Evolutionary conservation across 64 coral and sea anemone species (phyloP).

Genomic region (Dendronephthya gigantea): DNA sequence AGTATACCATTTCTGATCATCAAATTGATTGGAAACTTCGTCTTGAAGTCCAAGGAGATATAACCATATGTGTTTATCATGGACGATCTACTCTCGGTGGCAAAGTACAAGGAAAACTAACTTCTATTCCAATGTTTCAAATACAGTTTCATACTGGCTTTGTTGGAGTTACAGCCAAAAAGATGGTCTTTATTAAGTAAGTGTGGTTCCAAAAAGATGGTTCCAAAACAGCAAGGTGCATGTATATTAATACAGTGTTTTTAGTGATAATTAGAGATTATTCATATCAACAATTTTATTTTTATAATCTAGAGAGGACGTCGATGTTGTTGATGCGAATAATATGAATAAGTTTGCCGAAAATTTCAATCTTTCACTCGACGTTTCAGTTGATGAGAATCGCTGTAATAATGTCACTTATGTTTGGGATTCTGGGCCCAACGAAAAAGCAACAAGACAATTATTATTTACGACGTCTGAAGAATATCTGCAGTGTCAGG

Average conservation of each 20-base stretch:
- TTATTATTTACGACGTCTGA: constrained; percentile 84
- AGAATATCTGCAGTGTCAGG: constrained; percentile 90
- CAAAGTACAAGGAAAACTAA: constrained; percentile 88
- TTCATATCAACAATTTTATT: neutral
- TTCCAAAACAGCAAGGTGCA: too few relatives aligned
- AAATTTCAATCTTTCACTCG: constrained; percentile 60
- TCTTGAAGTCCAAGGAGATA: constrained; percentile 77
- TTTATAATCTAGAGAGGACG: constrained; percentile 49
- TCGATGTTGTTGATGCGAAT: constrained; percentile 62
- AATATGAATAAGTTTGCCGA: constrained; percentile 59
- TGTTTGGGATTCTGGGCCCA: constrained; percentile 68
- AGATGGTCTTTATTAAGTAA: constrained; percentile 84
- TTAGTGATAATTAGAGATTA: neutral
- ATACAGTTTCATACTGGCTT: constrained; percentile 96
- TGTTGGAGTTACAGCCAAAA: constrained; percentile 72
- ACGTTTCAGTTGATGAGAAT: constrained; percentile 68
- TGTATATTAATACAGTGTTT: too few relatives aligned
- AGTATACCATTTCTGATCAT: constrained; percentile 8
- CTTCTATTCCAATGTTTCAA: constrained; percentile 80
- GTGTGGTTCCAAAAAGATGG: neutral
- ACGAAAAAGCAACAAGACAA: constrained; percentile 50
- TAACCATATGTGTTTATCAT: constrained; percentile 78
- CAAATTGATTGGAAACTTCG: constrained; percentile 27
- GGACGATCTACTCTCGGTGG: constrained; percentile 81
- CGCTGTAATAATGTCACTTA: constrained; percentile 26